These are phyloP conservation scores for Pitta sordida DNA, from an alignment of 2,113 vertebrate genomes.

Conservation along the genomic window DNA sequence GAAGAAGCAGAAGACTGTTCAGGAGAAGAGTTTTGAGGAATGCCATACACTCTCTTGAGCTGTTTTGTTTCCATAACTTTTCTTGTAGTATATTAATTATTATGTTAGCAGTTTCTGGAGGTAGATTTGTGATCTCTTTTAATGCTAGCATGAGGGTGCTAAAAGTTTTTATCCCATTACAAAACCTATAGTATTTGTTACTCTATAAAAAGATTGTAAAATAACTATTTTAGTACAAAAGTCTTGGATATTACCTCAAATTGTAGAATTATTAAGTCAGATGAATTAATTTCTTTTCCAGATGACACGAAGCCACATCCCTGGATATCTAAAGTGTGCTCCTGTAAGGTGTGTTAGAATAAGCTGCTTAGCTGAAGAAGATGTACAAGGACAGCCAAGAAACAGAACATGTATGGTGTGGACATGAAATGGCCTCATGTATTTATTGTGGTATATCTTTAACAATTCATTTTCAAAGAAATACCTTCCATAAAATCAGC, in stretches of 20 bases:
- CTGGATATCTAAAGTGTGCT: constrained; percentile 77
- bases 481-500: background rate
- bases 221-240: background rate
- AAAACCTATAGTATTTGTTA: background rate
- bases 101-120: background rate
- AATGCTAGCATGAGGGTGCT: background rate
- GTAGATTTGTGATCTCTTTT: background rate
- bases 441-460: background rate
- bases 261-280: background rate
- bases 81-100: background rate
- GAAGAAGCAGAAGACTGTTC: background rate
- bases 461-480: background rate
- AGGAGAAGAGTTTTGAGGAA: background rate
- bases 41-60: background rate
- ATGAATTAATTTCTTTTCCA: constrained; percentile 44
- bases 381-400: background rate
- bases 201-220: background rate
- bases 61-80: background rate
- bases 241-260: background rate
- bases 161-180: background rate
- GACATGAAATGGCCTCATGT: background rate
- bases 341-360: constrained; percentile 76
- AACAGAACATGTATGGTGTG: background rate
- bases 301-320: constrained; percentile 66
- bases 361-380: background rate